Percentiles rank a stretch among this genome's conserved stretches.
These are phyloP conservation scores for Budorcas taxicolor DNA, from an alignment of 2,113 vertebrate species.

Conservation along the genomic window DNA sequence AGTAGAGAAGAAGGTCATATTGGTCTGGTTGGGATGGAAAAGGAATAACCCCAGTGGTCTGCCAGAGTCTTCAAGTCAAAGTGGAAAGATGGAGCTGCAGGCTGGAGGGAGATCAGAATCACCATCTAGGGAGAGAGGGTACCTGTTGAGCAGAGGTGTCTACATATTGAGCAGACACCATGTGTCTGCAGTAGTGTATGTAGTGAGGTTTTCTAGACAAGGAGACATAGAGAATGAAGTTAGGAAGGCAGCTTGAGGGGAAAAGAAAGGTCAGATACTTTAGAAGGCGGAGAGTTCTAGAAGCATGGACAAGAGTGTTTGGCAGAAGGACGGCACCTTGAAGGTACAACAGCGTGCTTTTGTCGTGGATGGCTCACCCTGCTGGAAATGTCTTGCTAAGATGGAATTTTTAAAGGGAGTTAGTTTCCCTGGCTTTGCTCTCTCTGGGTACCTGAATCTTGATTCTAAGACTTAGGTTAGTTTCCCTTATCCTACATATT, in stretches of 20 bases:
- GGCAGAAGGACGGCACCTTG: background rate
- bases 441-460: background rate
- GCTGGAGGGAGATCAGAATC: background rate
- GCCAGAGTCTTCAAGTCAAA: background rate
- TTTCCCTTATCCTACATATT: background rate
- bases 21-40: background rate
- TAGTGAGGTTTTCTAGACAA: background rate
- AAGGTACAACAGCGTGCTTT: background rate
- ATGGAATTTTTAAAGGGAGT: background rate
- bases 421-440: background rate
- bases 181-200: rapidly evolving
- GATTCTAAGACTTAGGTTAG: background rate
- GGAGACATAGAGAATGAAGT: background rate
- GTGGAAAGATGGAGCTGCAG: background rate
- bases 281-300: background rate
- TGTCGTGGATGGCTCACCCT: background rate
- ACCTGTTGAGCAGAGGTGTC: background rate
- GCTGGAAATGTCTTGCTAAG: background rate
- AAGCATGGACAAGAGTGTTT: background rate
- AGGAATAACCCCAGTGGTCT: background rate
- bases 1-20: background rate
- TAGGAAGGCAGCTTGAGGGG: background rate
- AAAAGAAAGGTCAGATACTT: background rate
- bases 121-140: background rate
- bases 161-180: background rate